Percentiles rank a stretch among this genome's conserved stretches.
These are phyloP conservation scores for Tricholaema leucomelas DNA, from an alignment of 2,113 vertebrate genomes.

Conservation along the genomic window DNA sequence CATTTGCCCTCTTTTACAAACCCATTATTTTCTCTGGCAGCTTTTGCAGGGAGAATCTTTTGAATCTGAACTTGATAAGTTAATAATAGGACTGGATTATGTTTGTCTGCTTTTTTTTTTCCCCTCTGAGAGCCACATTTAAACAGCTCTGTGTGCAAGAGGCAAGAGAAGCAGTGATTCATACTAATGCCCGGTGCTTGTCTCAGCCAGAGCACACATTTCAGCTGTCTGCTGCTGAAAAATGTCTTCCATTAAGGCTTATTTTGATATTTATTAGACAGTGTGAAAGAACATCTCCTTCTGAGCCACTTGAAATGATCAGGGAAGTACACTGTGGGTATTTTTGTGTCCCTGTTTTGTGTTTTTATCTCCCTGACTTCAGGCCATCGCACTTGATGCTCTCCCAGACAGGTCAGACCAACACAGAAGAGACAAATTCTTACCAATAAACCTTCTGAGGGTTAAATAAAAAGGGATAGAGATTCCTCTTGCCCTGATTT, in stretches of 20 bases:
- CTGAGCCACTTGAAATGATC: not conserved
- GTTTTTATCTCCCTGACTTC: not conserved
- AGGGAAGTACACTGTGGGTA: not conserved
- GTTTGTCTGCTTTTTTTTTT: not conserved
- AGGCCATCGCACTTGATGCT: not conserved
- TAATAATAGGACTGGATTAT: not conserved
- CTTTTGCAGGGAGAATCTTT: not conserved
- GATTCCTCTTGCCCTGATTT: not conserved
- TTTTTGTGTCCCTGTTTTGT: too few relatives aligned
- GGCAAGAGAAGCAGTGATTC: not conserved
- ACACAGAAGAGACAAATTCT: not conserved
- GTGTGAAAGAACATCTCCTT: not conserved
- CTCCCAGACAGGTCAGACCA: not conserved
- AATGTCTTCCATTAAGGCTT: not conserved
- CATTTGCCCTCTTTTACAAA: not conserved
- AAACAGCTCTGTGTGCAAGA: not conserved
- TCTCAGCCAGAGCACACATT: not conserved
- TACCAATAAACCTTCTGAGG: not conserved
- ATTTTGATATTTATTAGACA: conserved; percentile 43
- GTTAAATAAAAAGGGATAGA: not conserved
- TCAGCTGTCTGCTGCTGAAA: conserved; percentile 23
- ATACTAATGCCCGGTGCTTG: not conserved
- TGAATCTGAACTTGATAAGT: not conserved
- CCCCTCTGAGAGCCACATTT: not conserved
- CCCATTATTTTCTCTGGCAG: not conserved